Percentiles rank a stretch among this genome's conserved stretches.
phyloP scores from a whole-genome alignment of 2,113 vertebrate genomes.

The Pseudorectes ferrugineus region DNA sequence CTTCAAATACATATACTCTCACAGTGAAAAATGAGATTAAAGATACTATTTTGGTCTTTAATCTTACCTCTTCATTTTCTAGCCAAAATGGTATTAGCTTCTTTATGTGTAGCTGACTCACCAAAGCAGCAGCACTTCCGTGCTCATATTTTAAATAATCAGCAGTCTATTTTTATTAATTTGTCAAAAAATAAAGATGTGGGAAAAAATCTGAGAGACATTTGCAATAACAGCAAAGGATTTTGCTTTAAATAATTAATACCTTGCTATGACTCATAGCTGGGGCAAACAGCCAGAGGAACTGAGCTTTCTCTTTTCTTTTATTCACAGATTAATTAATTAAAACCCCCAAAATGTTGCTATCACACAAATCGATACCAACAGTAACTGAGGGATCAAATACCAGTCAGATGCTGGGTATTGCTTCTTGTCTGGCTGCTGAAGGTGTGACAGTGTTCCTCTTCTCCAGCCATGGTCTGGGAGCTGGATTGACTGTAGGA shows the following conservation, averaged over 20 bases:
- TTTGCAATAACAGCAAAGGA: background rate
- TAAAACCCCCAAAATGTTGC: background rate
- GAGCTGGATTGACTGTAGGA: background rate
- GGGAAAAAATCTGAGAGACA: background rate
- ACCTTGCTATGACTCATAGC: background rate
- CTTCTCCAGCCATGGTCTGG: background rate
- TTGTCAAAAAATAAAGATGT: background rate
- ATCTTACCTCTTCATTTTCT: background rate
- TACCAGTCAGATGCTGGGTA: background rate
- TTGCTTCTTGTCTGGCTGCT: background rate
- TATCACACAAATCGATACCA: background rate
- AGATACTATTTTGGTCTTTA: constrained; percentile 23
- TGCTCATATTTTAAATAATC: background rate
- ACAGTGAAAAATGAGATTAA: constrained; percentile 19
- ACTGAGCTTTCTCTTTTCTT: background rate
- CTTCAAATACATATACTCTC: background rate
- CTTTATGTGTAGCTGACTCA: background rate
- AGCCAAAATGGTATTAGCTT: background rate
- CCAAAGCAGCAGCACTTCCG: background rate
- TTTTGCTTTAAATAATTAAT: constrained; percentile 1
- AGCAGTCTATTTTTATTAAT: background rate
- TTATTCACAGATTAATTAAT: background rate
- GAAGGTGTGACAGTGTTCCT: background rate
- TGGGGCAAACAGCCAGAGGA: background rate
- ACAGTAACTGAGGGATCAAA: background rate